These are phyloP conservation scores for Sturmia bella DNA, from an alignment of 2,888 invertebrate species.

Conservation along the genomic window DNA sequence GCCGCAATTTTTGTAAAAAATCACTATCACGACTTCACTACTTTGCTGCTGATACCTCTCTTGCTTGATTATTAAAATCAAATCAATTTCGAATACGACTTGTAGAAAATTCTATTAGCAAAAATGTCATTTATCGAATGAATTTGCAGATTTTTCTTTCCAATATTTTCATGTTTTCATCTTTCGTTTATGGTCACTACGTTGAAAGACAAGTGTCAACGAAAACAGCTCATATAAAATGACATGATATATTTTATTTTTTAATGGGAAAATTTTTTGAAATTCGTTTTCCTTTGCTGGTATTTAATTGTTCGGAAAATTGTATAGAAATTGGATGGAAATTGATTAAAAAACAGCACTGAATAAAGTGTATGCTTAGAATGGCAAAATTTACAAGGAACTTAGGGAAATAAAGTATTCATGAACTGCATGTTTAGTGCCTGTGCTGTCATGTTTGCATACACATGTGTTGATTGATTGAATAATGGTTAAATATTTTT, in stretches of 20 bases:
- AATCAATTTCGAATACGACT: slow-evolving; percentile 12
- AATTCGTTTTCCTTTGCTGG: slow-evolving; percentile 27
- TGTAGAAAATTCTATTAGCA: slow-evolving; percentile 34
- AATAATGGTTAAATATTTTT: slow-evolving; percentile 57
- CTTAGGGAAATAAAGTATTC: slow-evolving; percentile 41
- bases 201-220: slow-evolving; percentile 37
- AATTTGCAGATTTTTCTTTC: slow-evolving; percentile 49
- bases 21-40: no score
- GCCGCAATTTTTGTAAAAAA: no score
- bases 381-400: slow-evolving; percentile 52
- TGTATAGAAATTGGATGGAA: slow-evolving; percentile 22
- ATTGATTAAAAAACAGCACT: slow-evolving; percentile 4
- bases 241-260: slow-evolving; percentile 24
- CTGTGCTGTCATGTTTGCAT: slow-evolving; percentile 28
- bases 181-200: slow-evolving; percentile 55
- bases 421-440: slow-evolving; percentile 23
- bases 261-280: slow-evolving; percentile 18
- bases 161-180: slow-evolving; percentile 24
- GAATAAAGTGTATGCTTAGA: slow-evolving; percentile 29
- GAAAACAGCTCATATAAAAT: background rate
- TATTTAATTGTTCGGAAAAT: slow-evolving; percentile 65
- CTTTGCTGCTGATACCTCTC: background rate
- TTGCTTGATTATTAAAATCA: background rate
- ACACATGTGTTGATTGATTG: slow-evolving; percentile 40
- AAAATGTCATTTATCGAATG: slow-evolving; percentile 57